These are phyloP conservation scores for Rattus norvegicus DNA, from an alignment of 2,113 vertebrate genomes.

Conservation along the genomic window GRCr8 NC_086019.1:112352001-112352500, in stretches of 20 bases:
- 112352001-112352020: too few relatives aligned
- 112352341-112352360: background rate
- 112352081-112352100: too few relatives aligned
- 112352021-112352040: too few relatives aligned
- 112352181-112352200: background rate
- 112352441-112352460: background rate
- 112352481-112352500: fast-evolving
- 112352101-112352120: too few relatives aligned
- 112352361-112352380: background rate
- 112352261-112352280: background rate
- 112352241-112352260: background rate
- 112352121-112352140: too few relatives aligned
- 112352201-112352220: background rate
- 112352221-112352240: background rate
- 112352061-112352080: too few relatives aligned
- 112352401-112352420: background rate
- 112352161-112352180: too few relatives aligned
- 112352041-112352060: too few relatives aligned
- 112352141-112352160: too few relatives aligned
- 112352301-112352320: background rate
- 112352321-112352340: background rate
- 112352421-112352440: background rate
- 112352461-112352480: background rate
- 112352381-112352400: background rate
- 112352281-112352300: background rate